Evolutionary conservation across 1,140 invertebrate genomes (phyloP), one percentile per base, ranked within the genome.

Genomic region (Hypsibius dujardini): DNA sequence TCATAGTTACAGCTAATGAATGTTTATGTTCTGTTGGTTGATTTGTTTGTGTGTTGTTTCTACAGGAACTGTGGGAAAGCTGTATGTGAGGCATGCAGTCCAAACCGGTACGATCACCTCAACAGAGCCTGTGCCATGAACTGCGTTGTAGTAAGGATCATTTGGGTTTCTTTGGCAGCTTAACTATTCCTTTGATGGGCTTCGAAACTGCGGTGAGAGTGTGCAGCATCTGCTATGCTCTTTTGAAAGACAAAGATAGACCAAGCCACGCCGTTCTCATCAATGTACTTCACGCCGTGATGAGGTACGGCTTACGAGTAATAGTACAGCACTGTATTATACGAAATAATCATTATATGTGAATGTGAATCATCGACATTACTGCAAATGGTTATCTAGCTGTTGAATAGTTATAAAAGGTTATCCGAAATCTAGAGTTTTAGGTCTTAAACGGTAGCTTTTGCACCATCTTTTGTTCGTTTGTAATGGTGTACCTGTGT

Each of bases 181-280:
- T 91, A 73, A 88, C 89, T 69, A 88, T 97, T 77, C 95, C 95
- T 0, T 83, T 87, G 69, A 92, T 98, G 89, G 95, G 95, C 47
- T 98, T 94, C 82, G 95, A 99, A 81, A 95, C 94, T 83, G 89
- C 91, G 79, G 92, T 98, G 71, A 82, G 95, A 73, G 89, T 98
- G 47, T 99, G 95, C 82, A 89, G 92, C 78, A 86, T 87, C 40
- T 99, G 95, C 81, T 87, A 87, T 79, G 84, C 85, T 76, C 84
- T 85, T 73, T 83, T 95, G 46, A 87, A 89, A 75, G 87, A 89
- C 75, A 86, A 87, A 73, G 95, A 91, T 72, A 86, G 90, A 76
- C 86, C 86, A 71, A 90, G 92, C 1, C 81, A 97, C 76, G 94
- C 95, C 15, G 89, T 89, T 71, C 94, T 94, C 79, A 90, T 95